These are phyloP conservation scores for Conchocele bisecta DNA, from an alignment of 2,888 invertebrate genomes.

Conservation along the genomic window DNA sequence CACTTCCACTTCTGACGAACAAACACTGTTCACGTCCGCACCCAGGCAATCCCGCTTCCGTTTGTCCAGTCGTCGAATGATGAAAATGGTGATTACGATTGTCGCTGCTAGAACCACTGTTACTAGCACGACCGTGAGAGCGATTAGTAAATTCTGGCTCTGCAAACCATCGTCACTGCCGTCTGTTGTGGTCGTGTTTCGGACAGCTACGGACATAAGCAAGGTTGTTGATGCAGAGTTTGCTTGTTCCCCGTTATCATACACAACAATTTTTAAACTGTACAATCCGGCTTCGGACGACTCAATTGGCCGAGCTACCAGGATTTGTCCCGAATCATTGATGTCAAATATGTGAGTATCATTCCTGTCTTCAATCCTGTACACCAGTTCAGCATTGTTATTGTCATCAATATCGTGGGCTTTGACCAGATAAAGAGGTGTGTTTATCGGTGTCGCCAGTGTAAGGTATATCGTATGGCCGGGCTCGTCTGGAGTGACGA, in stretches of 20 bases:
- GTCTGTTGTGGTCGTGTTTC: slow-evolving; percentile 46
- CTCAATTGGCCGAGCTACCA: slow-evolving; percentile 54
- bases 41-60: slow-evolving; percentile 55
- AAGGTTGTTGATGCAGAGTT: slow-evolving; percentile 52
- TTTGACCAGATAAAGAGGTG: slow-evolving; percentile 55
- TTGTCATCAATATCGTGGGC: slow-evolving; percentile 67
- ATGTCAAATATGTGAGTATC: slow-evolving; percentile 60
- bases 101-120: slow-evolving; percentile 71
- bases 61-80: slow-evolving; percentile 71
- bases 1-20: slow-evolving; percentile 41
- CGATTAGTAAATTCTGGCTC: slow-evolving; percentile 63
- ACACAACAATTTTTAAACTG: slow-evolving; percentile 56
- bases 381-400: slow-evolving; percentile 60
- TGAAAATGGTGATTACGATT: slow-evolving; percentile 73
- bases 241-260: slow-evolving; percentile 59
- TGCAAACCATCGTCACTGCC: slow-evolving; percentile 31
- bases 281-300: slow-evolving; percentile 46
- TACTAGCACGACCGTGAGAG: slow-evolving; percentile 71
- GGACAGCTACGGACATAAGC: slow-evolving; percentile 53
- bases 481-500: slow-evolving; percentile 63
- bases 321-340: slow-evolving; percentile 57
- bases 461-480: slow-evolving; percentile 45
- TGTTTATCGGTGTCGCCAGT: slow-evolving; percentile 50
- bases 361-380: slow-evolving; percentile 61
- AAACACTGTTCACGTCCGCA: slow-evolving; percentile 42